Evolutionary conservation across 2,113 vertebrate genomes (phyloP).

Genomic region (Cottus gobio): DNA sequence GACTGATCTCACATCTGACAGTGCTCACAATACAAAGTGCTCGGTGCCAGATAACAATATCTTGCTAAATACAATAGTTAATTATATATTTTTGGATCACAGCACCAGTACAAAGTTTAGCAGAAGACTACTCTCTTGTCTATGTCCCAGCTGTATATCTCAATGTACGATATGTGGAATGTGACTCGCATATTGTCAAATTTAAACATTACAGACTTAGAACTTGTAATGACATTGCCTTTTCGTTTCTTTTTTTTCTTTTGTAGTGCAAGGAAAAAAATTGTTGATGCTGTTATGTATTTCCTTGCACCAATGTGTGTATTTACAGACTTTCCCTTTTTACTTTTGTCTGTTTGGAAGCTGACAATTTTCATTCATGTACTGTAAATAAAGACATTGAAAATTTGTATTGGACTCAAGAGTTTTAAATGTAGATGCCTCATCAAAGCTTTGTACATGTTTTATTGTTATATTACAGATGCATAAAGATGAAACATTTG

Average conservation of each 20-base stretch:
- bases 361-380: constrained; percentile 70
- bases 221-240: constrained; percentile 26
- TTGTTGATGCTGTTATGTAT: constrained; percentile 37
- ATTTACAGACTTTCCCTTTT: constrained; percentile 22
- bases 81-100: constrained; percentile 65
- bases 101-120: constrained; percentile 49
- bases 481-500: not conserved
- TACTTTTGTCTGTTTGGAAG: constrained; percentile 50
- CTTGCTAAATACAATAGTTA: constrained; percentile 24
- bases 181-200: constrained; percentile 55
- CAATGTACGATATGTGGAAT: constrained; percentile 62
- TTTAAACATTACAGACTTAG: constrained; percentile 35
- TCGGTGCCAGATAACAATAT: constrained; percentile 63
- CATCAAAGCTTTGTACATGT: not conserved
- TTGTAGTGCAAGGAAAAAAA: constrained; percentile 29
- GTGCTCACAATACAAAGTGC: constrained; percentile 60
- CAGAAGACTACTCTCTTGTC: constrained; percentile 33
- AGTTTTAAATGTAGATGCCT: constrained; percentile 21
- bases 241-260: constrained; percentile 45
- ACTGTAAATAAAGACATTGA: constrained; percentile 79
- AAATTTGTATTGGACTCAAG: constrained; percentile 27
- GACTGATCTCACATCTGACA: constrained; percentile 58
- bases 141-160: constrained; percentile 55
- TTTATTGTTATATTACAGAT: not conserved
- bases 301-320: constrained; percentile 35